Base-by-base conservation (phyloP, 2,797 vertebrate species). In the Cyprinella venusta region DNA sequence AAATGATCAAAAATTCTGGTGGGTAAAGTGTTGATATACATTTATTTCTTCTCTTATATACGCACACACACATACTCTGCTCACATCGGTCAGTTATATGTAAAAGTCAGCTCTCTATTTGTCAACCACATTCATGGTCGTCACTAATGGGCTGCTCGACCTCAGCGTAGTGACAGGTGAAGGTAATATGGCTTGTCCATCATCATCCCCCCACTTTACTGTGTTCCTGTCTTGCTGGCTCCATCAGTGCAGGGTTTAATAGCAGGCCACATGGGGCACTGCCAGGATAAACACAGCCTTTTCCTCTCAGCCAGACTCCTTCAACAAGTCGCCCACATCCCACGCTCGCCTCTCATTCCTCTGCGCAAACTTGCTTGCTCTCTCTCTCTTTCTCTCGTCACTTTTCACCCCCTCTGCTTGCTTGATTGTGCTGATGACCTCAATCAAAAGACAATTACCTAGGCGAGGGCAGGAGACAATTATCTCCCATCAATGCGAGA, bases 361-460 rank as follows among this genome's bases (percentile, higher is more conserved):
- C 84, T 79, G 16, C 19, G 88, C n/a, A 38, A 21, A 50, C 52
- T 45, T 30, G 13, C 40, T 40, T 2, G 8, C 38, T 40, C 6
- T 40, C 38, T 40, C 4, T 42, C 40, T 10, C 42, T n/a, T n/a
- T 4, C 12, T 5, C 42, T 67, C 42, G 88, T 86, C 80, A 88
- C 72, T 87, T 85, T 96, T 94, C 92, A 92, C 94, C 92, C 94
- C 93, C 94, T 89, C 91, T 64, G 88, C 88, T 92, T 91, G 88
- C 91, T 95, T 97, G 96, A 98, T 96, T 97, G 95, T 95, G 94
- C 94, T 91, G 93, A 96, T 97, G 97, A 98, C 97, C 97, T 96
- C 97, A 98, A 97, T 98, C 97, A 97, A 96, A 96, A 97, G 95
- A 93, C 95, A 98, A 97, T 98, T 97, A 97, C 96, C 93, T 92